Conservation (phyloP, 2,888 invertebrate genomes). For the Trypoxylon attenuatum region DNA sequence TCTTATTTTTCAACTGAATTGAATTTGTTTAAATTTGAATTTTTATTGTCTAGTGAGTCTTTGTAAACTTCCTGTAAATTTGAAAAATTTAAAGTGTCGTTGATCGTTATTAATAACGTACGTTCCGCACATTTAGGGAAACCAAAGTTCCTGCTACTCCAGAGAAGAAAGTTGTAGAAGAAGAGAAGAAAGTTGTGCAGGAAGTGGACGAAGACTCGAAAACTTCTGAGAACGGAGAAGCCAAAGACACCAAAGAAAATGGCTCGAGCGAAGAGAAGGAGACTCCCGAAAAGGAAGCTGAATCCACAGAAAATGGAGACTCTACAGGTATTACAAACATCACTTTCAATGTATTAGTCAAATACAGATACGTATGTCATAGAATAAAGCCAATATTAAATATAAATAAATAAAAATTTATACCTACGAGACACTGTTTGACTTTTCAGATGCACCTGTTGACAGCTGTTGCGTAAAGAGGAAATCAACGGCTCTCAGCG, state of each 20-base stretch:
- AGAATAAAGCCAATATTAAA: not conserved
- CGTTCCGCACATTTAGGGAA: no score
- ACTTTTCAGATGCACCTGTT: constrained; percentile 59
- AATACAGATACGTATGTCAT: not conserved
- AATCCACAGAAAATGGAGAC: constrained; percentile 74
- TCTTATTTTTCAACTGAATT: no score
- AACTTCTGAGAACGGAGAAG: constrained; percentile 73
- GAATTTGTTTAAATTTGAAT: no score
- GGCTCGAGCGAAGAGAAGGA: constrained; percentile 73
- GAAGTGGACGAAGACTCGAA: constrained; percentile 74
- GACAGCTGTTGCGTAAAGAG: constrained; percentile 80
- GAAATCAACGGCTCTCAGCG: constrained; percentile 78
- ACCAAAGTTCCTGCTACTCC: constrained; percentile 72
- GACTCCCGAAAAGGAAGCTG: constrained; percentile 71
- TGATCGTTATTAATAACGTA: no score
- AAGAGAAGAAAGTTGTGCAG: constrained; percentile 70
- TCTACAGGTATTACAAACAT: constrained; percentile 68
- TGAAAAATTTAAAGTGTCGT: no score
- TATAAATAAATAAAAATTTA: not conserved
- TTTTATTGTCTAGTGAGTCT: no score
- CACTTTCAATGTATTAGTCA: not conserved
- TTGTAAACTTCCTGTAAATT: no score
- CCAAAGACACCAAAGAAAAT: constrained; percentile 73
- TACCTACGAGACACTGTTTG: not conserved
- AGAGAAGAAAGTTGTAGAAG: constrained; percentile 76